These are phyloP conservation scores for Avahi laniger DNA, from an alignment of 2,797 vertebrate species.

Conservation along the genomic window DNA sequence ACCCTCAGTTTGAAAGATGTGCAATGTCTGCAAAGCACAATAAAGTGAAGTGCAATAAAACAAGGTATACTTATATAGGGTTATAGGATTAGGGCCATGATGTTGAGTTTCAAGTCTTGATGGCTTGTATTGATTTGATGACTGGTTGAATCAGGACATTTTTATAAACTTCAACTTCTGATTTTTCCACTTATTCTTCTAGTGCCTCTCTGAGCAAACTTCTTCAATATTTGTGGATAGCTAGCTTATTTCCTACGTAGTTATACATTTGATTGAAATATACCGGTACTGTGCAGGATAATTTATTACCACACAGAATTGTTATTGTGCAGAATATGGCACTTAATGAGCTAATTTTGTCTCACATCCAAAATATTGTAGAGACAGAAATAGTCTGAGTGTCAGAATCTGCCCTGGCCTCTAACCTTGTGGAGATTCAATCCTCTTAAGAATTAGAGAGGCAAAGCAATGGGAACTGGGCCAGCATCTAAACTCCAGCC, in stretches of 20 bases:
- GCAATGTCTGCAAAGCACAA: neutral
- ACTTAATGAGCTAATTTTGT: neutral
- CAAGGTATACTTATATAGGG: too few relatives aligned
- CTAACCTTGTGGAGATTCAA: neutral
- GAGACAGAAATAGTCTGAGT: neutral
- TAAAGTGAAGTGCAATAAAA: neutral
- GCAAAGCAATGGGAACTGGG: neutral
- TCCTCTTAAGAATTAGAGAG: neutral
- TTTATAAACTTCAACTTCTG: neutral
- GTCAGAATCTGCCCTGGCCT: neutral
- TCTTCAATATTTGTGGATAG: neutral
- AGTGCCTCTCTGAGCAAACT: neutral
- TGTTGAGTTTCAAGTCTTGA: neutral
- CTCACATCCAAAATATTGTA: neutral
- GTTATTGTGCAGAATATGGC: neutral
- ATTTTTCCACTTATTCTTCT: neutral
- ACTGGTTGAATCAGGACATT: neutral
- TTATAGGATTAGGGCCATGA: neutral
- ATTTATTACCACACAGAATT: neutral
- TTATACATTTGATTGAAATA: neutral
- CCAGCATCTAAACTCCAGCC: neutral
- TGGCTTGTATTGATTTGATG: neutral
- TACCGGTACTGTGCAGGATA: neutral
- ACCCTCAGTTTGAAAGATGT: neutral
- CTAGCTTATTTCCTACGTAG: neutral